Evolutionary conservation across 2,888 invertebrate species (phyloP).

Genomic region (Ectemnius continuus): DNA sequence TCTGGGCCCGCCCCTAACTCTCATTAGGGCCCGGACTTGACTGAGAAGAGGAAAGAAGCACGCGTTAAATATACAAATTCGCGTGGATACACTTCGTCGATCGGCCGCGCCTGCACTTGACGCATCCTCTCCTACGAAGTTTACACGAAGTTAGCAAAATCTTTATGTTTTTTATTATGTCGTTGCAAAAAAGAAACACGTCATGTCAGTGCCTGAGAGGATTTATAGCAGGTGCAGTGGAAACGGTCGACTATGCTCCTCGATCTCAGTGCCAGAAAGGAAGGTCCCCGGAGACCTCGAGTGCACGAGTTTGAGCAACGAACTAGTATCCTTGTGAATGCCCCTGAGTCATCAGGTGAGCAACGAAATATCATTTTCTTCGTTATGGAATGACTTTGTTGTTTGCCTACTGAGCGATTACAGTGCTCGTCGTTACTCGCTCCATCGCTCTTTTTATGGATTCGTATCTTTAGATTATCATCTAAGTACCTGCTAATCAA

Average conservation of each 20-base stretch:
- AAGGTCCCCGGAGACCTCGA: conserved; percentile 12
- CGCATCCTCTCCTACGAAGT: conserved; percentile 66
- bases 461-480: conserved; percentile 31
- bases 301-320: conserved; percentile 17
- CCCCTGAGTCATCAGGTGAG: conserved; percentile 35
- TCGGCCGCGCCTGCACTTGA: conserved; percentile 59
- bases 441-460: conserved; percentile 19
- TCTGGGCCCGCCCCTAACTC: conserved; percentile 80
- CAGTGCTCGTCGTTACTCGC: conserved; percentile 13
- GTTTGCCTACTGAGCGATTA: conserved; percentile 22
- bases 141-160: conserved; percentile 74
- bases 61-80: conserved; percentile 44
- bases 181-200: conserved; percentile 44
- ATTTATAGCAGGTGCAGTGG: conserved; percentile 49
- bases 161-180: conserved; percentile 61
- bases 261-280: conserved; percentile 17
- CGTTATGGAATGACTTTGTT: conserved; percentile 34
- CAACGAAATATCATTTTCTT: conserved; percentile 26
- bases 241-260: conserved; percentile 47
- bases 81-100: conserved; percentile 52
- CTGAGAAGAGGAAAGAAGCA: conserved; percentile 47
- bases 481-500: conserved; percentile 47
- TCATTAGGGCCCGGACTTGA: conserved; percentile 58
- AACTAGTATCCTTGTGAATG: conserved; percentile 24
- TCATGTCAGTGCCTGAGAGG: conserved; percentile 61